These are phyloP conservation scores for Mechanitis messenoides DNA, from an alignment of 2,888 invertebrate genomes.

Conservation along the genomic window DNA sequence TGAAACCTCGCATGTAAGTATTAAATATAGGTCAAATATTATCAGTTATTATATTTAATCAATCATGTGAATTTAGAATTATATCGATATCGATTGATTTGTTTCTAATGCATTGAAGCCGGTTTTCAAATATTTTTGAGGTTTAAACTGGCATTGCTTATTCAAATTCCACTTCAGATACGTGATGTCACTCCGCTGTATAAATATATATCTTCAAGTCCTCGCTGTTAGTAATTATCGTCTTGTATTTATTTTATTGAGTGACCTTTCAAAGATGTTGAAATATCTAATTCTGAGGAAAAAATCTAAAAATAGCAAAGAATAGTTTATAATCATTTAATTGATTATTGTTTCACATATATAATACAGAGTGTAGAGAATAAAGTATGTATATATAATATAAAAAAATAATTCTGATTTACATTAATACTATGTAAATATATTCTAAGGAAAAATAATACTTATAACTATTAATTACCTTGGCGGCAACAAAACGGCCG, in stretches of 20 bases:
- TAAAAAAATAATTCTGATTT: no score
- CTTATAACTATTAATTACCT: no score
- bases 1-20: conserved; percentile 50
- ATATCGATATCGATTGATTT: conserved; percentile 18
- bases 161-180: conserved; percentile 21
- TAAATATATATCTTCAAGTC: conserved; percentile 3
- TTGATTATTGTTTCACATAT: no score
- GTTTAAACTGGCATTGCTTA: conserved; percentile 19
- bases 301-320: no score
- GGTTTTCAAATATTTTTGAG: conserved; percentile 29
- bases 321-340: no score
- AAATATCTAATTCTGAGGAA: no score
- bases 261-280: neutral
- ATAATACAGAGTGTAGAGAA: no score
- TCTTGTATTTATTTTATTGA: neutral
- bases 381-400: no score
- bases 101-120: conserved; percentile 23
- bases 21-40: conserved; percentile 18
- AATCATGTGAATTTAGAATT: conserved; percentile 33
- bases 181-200: conserved; percentile 21
- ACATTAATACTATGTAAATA: no score
- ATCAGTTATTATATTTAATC: no score
- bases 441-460: no score
- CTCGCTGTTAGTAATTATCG: neutral
- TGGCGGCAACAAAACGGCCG: no score